phyloP scores from a whole-genome alignment of 2,888 invertebrate genomes.

The Augiades crinisus region DNA sequence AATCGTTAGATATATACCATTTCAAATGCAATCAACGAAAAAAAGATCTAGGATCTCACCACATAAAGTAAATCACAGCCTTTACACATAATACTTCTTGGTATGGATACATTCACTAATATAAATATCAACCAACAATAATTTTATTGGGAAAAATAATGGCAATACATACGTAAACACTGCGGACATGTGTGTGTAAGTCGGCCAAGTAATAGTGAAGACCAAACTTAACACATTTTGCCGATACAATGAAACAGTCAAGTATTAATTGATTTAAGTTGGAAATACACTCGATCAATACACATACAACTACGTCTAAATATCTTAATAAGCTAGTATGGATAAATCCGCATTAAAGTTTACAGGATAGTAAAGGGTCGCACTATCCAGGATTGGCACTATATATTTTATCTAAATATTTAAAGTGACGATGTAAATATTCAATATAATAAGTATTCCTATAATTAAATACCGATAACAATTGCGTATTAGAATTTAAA shows the following conservation, averaged over 20 bases:
- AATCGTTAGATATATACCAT: conserved; percentile 1
- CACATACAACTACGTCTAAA: conserved; percentile 55
- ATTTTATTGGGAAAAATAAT: conserved; percentile 50
- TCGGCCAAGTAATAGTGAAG: not conserved
- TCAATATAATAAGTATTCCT: conserved; percentile 62
- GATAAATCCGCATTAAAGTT: conserved; percentile 51
- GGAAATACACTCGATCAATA: conserved; percentile 29
- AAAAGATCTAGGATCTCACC: conserved; percentile 61
- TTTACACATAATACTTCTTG: conserved; percentile 55
- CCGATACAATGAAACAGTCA: conserved; percentile 32
- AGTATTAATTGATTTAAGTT: conserved; percentile 23
- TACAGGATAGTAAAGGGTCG: conserved; percentile 55
- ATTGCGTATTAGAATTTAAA: conserved; percentile 61
- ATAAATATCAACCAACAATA: conserved; percentile 33
- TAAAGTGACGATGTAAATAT: conserved; percentile 52
- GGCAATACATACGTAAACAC: conserved; percentile 46
- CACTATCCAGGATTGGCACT: conserved; percentile 67
- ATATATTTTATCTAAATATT: conserved; percentile 56
- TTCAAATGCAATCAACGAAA: conserved; percentile 33
- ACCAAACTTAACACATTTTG: not conserved
- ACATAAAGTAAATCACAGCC: conserved; percentile 76
- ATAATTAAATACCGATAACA: conserved; percentile 57
- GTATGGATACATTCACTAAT: conserved; percentile 11
- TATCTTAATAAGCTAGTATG: conserved; percentile 57
- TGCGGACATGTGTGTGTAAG: not conserved